Conservation (phyloP, 2,797 vertebrate genomes). For the Hypotaenidia okinawae region DNA sequence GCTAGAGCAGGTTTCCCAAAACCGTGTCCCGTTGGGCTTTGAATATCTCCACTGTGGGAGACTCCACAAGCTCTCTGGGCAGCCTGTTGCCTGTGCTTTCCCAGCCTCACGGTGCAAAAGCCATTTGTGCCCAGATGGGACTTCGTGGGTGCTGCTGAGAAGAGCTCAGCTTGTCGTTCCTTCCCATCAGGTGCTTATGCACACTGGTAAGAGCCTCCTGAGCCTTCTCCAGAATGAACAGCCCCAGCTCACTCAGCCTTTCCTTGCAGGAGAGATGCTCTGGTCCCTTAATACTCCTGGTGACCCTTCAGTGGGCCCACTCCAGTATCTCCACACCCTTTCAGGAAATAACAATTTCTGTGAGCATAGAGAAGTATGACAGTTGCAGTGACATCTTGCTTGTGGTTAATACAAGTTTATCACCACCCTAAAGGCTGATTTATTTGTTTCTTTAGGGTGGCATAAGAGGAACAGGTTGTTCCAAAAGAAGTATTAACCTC, state of each 20-base stretch:
- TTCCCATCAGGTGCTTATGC: not conserved
- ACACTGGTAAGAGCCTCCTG: rapidly evolving
- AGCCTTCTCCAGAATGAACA: not conserved
- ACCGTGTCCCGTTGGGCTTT: not conserved
- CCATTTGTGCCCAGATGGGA: not conserved
- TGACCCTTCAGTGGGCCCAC: not conserved
- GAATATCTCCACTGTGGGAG: not conserved
- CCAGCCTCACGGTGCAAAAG: not conserved
- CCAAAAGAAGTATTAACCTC: not conserved
- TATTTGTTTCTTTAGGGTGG: not conserved
- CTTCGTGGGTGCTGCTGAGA: not conserved
- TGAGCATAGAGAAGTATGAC: not conserved
- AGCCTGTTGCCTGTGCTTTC: not conserved
- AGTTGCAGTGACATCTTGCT: not conserved
- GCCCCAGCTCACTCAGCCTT: not conserved
- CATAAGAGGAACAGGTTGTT: not conserved
- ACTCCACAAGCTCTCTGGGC: not conserved
- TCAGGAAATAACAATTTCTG: not conserved
- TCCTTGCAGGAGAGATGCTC: not conserved
- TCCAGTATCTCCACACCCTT: not conserved
- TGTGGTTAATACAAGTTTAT: not conserved
- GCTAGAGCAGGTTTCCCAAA: not conserved
- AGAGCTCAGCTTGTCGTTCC: not conserved
- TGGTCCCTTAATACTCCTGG: not conserved
- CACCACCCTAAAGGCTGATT: not conserved